Base-by-base conservation (phyloP, 2,888 invertebrate species). In the Ernsta delagoae region DNA sequence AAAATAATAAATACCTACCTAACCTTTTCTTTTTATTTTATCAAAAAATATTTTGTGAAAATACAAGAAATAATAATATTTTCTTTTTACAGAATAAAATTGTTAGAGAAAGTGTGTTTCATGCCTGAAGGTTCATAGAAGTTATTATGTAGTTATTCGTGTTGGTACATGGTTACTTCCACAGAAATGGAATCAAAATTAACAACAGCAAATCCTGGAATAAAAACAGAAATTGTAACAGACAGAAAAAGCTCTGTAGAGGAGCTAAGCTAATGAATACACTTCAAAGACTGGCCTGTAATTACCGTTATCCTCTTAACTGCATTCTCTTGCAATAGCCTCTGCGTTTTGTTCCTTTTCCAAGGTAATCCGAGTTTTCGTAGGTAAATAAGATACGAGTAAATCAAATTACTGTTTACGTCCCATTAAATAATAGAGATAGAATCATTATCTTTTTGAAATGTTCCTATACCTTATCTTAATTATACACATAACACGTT, bases 301-400 rank as follows among this genome's bases (percentile, higher is more conserved):
- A 69, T 69, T 63, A 69, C 62, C 39, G 62, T 63, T 57, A 69
- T 69, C 68, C 62, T 69, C 68, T 69, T 69, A 69, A 63, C 68
- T 69, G 62, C 68, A 69, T 69, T 69, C 56, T 62, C 62, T 68
- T 62, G 48, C 48, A 68, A 31, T 43, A 56, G 61, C 9, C 16
- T 53, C 56, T 16, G 31, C 41, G 36, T 62, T 48, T 63, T 56
- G 34, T 62, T 68, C 16, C 48, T 61, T 65, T 56, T 67, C 24
- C 53, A 16, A n/a, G n/a, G 39, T 6, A 41, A 50, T 53, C 41
- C 24, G 36, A 60, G 60, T 45, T 60, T 45, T 24, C 60, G 34
- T 56, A 11, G 54, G 39, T 63, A 54, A 54, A 56, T 5, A 31
- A 11, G 6, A 59, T n/a, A n/a, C n/a, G n/a, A n/a, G n/a, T 16